Base-by-base conservation (phyloP, 2,113 vertebrate genomes). In the Ophiodon elongatus region DNA sequence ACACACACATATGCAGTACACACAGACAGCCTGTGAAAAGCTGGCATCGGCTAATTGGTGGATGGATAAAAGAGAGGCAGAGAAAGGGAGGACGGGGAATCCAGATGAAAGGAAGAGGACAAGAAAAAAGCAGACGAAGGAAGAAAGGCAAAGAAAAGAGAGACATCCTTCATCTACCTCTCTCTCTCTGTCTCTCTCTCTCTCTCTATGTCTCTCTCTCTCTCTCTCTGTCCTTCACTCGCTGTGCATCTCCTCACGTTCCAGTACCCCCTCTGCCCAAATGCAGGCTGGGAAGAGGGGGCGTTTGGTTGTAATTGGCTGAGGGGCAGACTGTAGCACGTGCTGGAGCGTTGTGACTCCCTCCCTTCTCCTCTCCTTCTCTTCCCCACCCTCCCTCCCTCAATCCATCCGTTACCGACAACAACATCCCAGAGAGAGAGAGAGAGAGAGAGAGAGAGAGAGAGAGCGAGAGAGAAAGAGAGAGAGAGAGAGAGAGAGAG, bases 271-370 rank as follows among this genome's bases (percentile, higher is more conserved):
- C 87, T 69, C 59, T 66, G 71, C 52, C 80, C 67, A 77, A 85
- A 70, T 64, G 81, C 84, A 79, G 19, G 72, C 66, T 76, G 84
- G 67, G 77, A 71, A 62, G 59, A 35, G 43, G 70, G 75, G 69
- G 83, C 60, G 80, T 60, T 52, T 71, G 79, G 60, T 90, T 88
- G 80, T 92, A 90, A 94, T 92, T 92, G 89, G 84, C 82, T 87
- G 52, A n/a, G 76, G 60, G 85, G 80, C 77, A 76, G 85, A 83
- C 74, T 82, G 76, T 43, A 79, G 86, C 94, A 96, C 89, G 82
- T 95, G 94, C 88, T 33, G 31, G 11, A 80, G 89, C 72, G 29
- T 86, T 75, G 89, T 94, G 93, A 94, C 94, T 93, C 69, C 81
- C 79, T 37, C 29, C 59, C 59, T 57, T 21, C 47, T 37, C 62